Percentiles rank a stretch among this genome's conserved stretches.
These are phyloP conservation scores for Spicauda simplicius DNA, from an alignment of 2,888 invertebrate species.

Conservation along the genomic window DNA sequence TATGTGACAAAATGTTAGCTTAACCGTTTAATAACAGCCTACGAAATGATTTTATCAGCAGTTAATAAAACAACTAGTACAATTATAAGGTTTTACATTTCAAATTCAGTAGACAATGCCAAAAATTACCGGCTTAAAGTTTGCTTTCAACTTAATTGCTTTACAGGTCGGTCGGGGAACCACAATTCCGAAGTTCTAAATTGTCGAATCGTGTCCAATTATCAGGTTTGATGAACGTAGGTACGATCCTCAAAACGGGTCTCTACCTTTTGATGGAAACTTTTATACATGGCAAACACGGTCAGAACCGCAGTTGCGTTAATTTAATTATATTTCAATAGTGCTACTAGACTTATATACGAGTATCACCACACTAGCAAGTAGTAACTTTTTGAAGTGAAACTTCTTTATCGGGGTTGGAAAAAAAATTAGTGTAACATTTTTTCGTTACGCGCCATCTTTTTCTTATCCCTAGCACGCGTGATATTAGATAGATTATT, in stretches of 20 bases:
- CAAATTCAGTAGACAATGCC: not conserved
- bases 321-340: too few species aligned
- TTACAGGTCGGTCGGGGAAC: constrained; percentile 4
- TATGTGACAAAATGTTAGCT: too few species aligned
- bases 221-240: constrained; percentile 23
- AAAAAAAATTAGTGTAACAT: too few species aligned
- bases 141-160: constrained; percentile 11
- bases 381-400: too few species aligned
- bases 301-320: too few species aligned
- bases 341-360: too few species aligned
- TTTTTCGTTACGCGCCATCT: too few species aligned
- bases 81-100: not conserved
- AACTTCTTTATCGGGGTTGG: too few species aligned
- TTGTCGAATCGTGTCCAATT: constrained; percentile 31
- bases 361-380: too few species aligned
- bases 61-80: not conserved
- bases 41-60: not conserved
- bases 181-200: constrained; percentile 16
- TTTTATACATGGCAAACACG: not conserved
- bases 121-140: constrained; percentile 6
- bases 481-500: too few species aligned
- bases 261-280: constrained; percentile 4
- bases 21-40: too few species aligned
- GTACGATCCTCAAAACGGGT: constrained; percentile 1
- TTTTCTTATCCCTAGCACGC: too few species aligned